Percentiles rank a stretch among this genome's conserved stretches.
Evolutionary conservation across 2,888 invertebrate genomes (phyloP).

Genomic region (Diadegma fenestrale): DNA sequence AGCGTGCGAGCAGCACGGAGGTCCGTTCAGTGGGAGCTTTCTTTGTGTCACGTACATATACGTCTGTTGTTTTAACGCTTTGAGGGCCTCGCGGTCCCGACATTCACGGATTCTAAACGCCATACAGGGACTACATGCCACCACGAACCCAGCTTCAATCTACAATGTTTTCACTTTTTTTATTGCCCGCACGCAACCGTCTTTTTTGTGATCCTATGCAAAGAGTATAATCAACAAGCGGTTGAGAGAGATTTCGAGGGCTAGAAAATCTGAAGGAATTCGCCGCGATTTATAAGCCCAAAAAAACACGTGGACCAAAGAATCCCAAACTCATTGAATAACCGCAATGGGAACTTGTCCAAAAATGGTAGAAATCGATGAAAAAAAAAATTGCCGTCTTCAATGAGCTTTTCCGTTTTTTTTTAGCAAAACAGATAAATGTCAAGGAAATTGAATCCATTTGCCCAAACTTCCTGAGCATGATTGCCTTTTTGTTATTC

Average conservation of each 20-base stretch:
- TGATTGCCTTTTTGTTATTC: not conserved
- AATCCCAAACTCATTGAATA: not conserved
- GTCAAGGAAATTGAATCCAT: not conserved
- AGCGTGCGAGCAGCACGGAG: conserved; percentile 59
- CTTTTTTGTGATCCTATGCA: conserved; percentile 69
- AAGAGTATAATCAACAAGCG: conserved; percentile 55
- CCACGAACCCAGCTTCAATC: conserved; percentile 35
- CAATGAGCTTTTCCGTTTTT: not conserved
- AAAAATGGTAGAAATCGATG: not conserved
- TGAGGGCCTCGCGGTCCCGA: conserved; percentile 59
- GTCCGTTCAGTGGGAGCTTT: conserved; percentile 66
- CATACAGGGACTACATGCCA: conserved; percentile 7
- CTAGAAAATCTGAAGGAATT: not conserved
- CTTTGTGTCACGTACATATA: conserved; percentile 74
- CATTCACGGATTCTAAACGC: conserved; percentile 58
- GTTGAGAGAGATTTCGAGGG: conserved; percentile 6
- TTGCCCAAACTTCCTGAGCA: not conserved
- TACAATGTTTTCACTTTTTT: conserved; percentile 60
- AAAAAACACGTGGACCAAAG: not conserved
- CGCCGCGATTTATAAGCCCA: not conserved
- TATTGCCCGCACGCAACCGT: conserved; percentile 15
- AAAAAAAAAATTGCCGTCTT: not conserved
- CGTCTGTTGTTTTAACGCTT: conserved; percentile 76
- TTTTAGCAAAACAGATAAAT: not conserved
- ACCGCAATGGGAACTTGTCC: not conserved